Percentiles rank a stretch among this genome's conserved stretches.
Conservation (phyloP, 1,140 invertebrate species). For the Lepidurus couesii region DNA sequence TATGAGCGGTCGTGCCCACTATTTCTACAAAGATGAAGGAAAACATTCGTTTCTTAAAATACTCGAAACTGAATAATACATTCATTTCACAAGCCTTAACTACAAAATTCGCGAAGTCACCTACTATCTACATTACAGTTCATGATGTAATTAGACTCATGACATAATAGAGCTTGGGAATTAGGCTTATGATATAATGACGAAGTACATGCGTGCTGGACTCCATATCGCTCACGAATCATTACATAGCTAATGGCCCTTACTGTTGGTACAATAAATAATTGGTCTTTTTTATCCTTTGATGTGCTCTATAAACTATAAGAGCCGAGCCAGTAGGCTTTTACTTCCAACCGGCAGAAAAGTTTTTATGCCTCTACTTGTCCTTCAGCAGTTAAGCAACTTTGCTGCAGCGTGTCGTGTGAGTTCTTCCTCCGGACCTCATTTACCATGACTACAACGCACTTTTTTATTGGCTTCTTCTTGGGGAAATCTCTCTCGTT, state of each 20-base stretch:
- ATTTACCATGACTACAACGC: neutral
- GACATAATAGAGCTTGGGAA: no score
- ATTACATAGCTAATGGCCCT: neutral
- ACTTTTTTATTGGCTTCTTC: slow-evolving; percentile 11
- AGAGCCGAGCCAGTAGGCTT: neutral
- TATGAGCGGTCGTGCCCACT: no score
- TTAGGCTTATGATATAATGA: no score
- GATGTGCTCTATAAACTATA: neutral
- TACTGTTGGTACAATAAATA: neutral
- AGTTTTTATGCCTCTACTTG: neutral
- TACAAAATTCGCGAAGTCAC: no score
- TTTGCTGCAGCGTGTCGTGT: neutral
- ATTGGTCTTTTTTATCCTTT: neutral
- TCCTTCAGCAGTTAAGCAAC: neutral
- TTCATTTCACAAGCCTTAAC: no score
- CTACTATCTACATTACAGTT: no score
- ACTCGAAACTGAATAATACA: no score
- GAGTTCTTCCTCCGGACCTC: neutral
- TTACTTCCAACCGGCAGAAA: neutral
- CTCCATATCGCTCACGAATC: neutral
- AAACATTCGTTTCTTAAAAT: no score
- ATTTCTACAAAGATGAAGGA: no score
- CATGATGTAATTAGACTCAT: no score
- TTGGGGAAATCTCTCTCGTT: neutral
- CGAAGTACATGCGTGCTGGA: neutral